phyloP scores from a whole-genome alignment of 2,888 invertebrate genomes.

The Onthophagus sagittarius region DNA sequence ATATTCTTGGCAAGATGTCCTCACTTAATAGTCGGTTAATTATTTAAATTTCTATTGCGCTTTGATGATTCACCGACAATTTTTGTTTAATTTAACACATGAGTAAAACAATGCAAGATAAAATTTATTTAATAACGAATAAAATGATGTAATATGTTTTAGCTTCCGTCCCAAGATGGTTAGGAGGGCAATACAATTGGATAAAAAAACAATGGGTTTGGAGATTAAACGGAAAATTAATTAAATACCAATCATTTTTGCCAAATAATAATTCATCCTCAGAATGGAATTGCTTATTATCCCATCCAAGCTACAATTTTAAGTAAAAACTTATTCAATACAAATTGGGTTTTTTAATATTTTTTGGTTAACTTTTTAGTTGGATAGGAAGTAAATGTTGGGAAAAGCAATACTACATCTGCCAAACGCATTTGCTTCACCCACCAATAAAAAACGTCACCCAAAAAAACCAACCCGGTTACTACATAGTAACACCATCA shows the following conservation, averaged over 20 bases:
- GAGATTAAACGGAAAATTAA: conserved; percentile 17
- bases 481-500: conserved; percentile 10
- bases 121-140: not conserved
- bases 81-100: too few relatives aligned
- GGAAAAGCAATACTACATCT: conserved; percentile 20
- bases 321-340: conserved; percentile 15
- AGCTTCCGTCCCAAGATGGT: conserved; percentile 20
- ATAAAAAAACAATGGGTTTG: conserved; percentile 20
- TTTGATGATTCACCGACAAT: too few relatives aligned
- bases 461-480: conserved; percentile 20
- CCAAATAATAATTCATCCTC: not conserved
- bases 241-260: conserved; percentile 7
- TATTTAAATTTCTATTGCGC: too few relatives aligned
- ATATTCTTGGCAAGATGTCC: too few relatives aligned
- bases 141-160: not conserved
- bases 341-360: not conserved
- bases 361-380: conserved; percentile 12
- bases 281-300: conserved; percentile 22
- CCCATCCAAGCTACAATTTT: conserved; percentile 17
- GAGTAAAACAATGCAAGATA: not conserved
- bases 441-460: conserved; percentile 4
- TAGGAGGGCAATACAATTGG: conserved; percentile 21
- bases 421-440: conserved; percentile 16
- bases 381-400: conserved; percentile 19
- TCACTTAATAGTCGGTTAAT: too few relatives aligned